phyloP scores from a whole-genome alignment of 1,140 invertebrate genomes.

The Cephus cinctus region DNA sequence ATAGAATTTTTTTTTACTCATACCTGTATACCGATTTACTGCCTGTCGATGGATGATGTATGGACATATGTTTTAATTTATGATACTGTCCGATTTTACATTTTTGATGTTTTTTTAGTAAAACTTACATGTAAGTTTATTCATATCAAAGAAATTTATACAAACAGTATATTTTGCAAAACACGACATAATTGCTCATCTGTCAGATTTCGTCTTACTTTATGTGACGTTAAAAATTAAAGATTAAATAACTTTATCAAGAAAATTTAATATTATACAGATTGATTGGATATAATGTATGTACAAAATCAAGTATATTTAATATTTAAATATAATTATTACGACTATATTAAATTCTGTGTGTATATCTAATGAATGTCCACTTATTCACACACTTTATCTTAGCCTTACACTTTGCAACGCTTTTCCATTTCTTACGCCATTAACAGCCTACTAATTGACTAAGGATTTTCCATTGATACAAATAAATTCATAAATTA shows the following conservation, averaged over 20 bases:
- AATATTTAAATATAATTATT: slow-evolving; percentile 36
- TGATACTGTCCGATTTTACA: not conserved
- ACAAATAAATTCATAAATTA: slow-evolving; percentile 25
- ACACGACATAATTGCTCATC: no score
- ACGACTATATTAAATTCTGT: slow-evolving; percentile 29
- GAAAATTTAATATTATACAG: slow-evolving; percentile 44
- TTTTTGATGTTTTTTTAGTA: slow-evolving; percentile 1
- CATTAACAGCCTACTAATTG: slow-evolving; percentile 30
- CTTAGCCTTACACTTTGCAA: slow-evolving; percentile 26
- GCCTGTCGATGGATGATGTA: no score
- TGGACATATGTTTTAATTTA: not conserved
- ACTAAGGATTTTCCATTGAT: slow-evolving; percentile 21
- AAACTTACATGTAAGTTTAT: not conserved
- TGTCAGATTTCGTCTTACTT: no score
- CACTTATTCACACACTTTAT: slow-evolving; percentile 22
- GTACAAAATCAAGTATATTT: slow-evolving; percentile 44
- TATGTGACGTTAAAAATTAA: not conserved
- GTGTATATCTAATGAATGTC: slow-evolving; percentile 22
- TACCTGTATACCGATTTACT: not conserved
- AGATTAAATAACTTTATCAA: slow-evolving; percentile 12
- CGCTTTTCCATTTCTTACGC: slow-evolving; percentile 9
- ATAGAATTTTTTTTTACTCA: slow-evolving; percentile 17
- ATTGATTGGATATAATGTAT: slow-evolving; percentile 35
- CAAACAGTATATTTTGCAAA: slow-evolving; percentile 13
- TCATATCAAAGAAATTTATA: slow-evolving; percentile 5